phyloP scores from a whole-genome alignment of 2,888 invertebrate genomes.

The Noctuana brunneofusca region DNA sequence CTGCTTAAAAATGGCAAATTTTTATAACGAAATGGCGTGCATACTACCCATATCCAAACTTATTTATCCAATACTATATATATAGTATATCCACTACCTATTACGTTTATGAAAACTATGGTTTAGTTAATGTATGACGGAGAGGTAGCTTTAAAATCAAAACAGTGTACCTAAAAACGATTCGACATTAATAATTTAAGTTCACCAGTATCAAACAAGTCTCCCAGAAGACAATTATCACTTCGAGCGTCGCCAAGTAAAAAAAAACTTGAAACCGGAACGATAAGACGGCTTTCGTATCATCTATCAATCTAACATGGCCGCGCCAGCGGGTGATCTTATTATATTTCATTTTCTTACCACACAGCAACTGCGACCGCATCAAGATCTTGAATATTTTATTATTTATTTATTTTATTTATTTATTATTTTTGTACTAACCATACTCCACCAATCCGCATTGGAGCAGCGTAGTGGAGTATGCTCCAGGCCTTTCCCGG shows the following conservation, averaged over 20 bases:
- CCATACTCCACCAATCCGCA: too few species aligned
- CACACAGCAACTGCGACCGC: slow-evolving; percentile 41
- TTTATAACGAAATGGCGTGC: too few species aligned
- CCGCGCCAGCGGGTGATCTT: slow-evolving; percentile 65
- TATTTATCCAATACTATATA: too few species aligned
- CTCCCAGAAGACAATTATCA: slow-evolving; percentile 65
- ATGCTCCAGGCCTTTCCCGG: too few species aligned
- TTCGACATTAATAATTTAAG: background rate
- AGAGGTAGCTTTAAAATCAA: too few species aligned
- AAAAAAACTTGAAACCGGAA: slow-evolving; percentile 56
- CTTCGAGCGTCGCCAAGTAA: slow-evolving; percentile 61
- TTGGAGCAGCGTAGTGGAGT: too few species aligned
- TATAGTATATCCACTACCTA: too few species aligned
- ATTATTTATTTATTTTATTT: background rate
- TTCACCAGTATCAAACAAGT: background rate
- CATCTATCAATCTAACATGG: slow-evolving; percentile 77
- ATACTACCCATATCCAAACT: too few species aligned
- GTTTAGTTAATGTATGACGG: too few species aligned
- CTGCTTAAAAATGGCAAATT: too few species aligned
- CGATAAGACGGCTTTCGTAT: slow-evolving; percentile 58
- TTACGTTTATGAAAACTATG: too few species aligned
- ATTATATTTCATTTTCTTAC: slow-evolving; percentile 56
- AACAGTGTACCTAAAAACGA: background rate
- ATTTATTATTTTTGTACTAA: too few species aligned
- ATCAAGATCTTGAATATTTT: background rate